Evolutionary conservation across 2,797 vertebrate species (phyloP), one percentile per base, ranked within the genome.

Genomic region (Anguilla megastoma): DNA sequence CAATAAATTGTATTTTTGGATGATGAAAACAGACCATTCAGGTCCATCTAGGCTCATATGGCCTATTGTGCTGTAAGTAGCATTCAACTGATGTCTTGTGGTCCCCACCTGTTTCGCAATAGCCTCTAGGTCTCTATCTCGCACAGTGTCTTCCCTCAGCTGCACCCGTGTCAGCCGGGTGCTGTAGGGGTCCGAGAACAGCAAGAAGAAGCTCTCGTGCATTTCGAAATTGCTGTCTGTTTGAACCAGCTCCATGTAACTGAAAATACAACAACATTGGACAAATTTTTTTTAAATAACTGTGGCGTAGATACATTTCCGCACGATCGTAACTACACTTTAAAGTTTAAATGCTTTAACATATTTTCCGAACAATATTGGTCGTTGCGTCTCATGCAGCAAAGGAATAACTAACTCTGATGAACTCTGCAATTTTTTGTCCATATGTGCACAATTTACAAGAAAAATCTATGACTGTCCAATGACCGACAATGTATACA

Each of bases 131-230:
- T 99, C 98, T 94, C 96, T 96, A 95, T 99, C 74, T 36, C 36
- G 96, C 0, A 99, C 97, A 3, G 97, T 95, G 90, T 98, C 97
- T 24, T 98, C 98, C 30, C 97, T 95, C 89, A 99, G 94, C 92
- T 98, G 98, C 85, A 99, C 96, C 33, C 98, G 95, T 82, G 97
- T 98, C 54, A 99, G 96, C 85, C 98, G 96, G 79, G 98, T 99
- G 95, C 97, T 98, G 74, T 97, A 96, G 0, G 98, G 98, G 89
- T 99, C 98, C 0, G 98, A 97, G 93, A 99, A 99, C 1, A 99
- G 96, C 88, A 97, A 97, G 94, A 99, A 99, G 95, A 99, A 99
- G 89, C 97, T 98, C 74, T 99, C 97, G 0, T 98, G 97, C n/a
- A 96, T 97, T 88, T 99, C 96, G 88, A 98, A 98, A 94, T 95